These are phyloP conservation scores for Sesia bembeciformis DNA, from an alignment of 2,888 invertebrate species.

Conservation along the genomic window DNA sequence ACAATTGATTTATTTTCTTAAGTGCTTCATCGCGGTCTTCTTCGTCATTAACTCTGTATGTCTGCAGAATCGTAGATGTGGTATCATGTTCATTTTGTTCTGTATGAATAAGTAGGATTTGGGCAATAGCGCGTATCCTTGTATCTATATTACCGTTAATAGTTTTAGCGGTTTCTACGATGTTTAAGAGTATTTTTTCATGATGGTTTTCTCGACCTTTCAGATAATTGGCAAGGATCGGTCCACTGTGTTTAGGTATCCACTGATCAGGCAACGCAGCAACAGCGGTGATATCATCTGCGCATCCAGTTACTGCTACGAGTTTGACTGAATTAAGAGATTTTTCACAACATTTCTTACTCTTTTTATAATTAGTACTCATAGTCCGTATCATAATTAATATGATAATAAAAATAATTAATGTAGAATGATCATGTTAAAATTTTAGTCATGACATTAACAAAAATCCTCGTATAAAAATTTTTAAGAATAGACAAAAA, in stretches of 20 bases:
- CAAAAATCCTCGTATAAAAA: too few relatives aligned
- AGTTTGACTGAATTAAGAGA: constrained; percentile 5
- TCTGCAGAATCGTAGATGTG: constrained; percentile 13
- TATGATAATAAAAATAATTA: too few relatives aligned
- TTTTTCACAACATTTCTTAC: background rate
- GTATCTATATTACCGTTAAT: constrained; percentile 33
- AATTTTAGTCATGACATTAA: too few relatives aligned
- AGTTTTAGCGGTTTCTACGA: constrained; percentile 20
- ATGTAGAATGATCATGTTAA: too few relatives aligned
- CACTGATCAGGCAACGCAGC: constrained; percentile 43
- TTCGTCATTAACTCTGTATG: background rate
- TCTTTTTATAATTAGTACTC: background rate
- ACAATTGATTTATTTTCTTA: constrained; percentile 22
- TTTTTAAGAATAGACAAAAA: too few relatives aligned
- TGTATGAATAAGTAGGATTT: constrained; percentile 33
- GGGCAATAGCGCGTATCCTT: constrained; percentile 33
- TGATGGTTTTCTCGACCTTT: constrained; percentile 35
- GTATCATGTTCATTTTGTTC: constrained; percentile 36
- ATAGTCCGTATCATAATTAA: too few relatives aligned
- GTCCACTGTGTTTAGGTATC: constrained; percentile 37
- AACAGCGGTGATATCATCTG: constrained; percentile 43
- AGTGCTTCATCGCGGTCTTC: constrained; percentile 11
- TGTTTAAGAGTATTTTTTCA: constrained; percentile 19
- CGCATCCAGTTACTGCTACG: constrained; percentile 28
- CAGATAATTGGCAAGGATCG: constrained; percentile 40